Evolutionary conservation across 2,888 invertebrate species (phyloP).

Genomic region (Steinernema hermaphroditum): DNA sequence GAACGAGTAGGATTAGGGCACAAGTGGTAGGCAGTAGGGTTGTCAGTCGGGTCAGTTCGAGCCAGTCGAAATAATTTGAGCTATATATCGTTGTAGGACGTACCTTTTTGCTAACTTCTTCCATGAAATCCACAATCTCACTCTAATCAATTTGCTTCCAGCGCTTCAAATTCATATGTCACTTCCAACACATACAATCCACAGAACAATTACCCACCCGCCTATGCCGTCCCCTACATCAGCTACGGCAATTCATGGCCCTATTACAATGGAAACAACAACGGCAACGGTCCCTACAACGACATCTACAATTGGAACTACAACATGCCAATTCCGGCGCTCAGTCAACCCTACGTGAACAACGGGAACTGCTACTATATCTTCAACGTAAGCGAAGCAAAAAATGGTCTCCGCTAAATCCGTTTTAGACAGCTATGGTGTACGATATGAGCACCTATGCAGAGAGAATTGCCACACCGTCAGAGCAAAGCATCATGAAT

Average conservation of each 20-base stretch:
- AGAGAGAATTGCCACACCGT: conserved; percentile 4
- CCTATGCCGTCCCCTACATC: not conserved
- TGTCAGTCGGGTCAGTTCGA: no score
- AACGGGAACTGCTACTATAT: conserved; percentile 23
- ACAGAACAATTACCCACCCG: no score
- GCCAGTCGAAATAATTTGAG: no score
- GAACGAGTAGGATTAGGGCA: no score
- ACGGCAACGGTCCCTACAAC: not conserved
- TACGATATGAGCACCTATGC: not conserved
- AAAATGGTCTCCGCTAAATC: not conserved
- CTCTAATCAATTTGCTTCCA: not conserved
- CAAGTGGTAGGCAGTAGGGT: no score
- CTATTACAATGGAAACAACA: not conserved
- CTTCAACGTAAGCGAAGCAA: not conserved
- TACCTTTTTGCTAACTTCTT: no score
- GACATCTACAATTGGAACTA: conserved; percentile 17
- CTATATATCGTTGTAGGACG: no score
- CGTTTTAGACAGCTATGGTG: conserved; percentile 5
- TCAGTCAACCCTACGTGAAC: conserved; percentile 9
- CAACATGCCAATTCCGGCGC: not conserved
- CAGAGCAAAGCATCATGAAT: not conserved
- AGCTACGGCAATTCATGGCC: not conserved
- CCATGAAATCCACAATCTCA: no score
- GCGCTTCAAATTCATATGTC: not conserved
- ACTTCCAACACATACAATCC: not conserved